Percentiles rank a stretch among this genome's conserved stretches.
Conservation (phyloP, 2,888 invertebrate genomes). For the Aphidius colemani region DNA sequence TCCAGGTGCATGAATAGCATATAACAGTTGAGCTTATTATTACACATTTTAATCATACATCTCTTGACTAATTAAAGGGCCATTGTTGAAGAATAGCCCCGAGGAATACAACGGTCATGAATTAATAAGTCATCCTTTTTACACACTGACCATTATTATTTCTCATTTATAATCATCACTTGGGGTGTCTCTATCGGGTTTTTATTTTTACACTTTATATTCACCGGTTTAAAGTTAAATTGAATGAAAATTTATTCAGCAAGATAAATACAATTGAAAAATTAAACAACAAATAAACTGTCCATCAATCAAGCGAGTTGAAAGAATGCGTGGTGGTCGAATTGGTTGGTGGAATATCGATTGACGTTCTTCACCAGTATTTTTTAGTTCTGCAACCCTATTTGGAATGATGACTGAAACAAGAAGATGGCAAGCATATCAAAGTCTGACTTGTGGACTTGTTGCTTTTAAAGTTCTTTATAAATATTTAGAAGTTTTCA, state of each 20-base stretch:
- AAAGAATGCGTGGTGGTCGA: too few species aligned
- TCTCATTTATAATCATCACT: conserved; percentile 24
- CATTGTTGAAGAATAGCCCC: conserved; percentile 46
- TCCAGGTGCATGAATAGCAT: conserved; percentile 29
- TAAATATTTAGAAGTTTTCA: conserved; percentile 16
- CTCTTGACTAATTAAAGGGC: conserved; percentile 52
- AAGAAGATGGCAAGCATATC: too few species aligned
- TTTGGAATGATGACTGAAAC: too few species aligned
- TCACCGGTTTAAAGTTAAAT: conserved; percentile 4
- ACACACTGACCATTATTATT: conserved; percentile 37
- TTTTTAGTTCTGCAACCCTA: too few species aligned
- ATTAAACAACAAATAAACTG: too few species aligned
- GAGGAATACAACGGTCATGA: conserved; percentile 45
- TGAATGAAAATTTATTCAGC: neutral
- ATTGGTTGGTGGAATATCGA: too few species aligned
- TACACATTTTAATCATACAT: conserved; percentile 38
- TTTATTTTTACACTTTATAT: conserved; percentile 13
- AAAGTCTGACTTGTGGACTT: neutral
- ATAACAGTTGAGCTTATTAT: conserved; percentile 36
- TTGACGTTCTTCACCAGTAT: too few species aligned
- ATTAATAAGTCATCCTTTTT: conserved; percentile 47
- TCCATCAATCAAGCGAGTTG: too few species aligned
- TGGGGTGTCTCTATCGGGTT: conserved; percentile 17
- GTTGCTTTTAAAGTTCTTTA: conserved; percentile 5
- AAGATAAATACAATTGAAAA: too few species aligned